Percentiles rank a stretch among this genome's conserved stretches.
phyloP scores from a whole-genome alignment of 2,113 vertebrate genomes.

The Dasyprocta punctata region DNA sequence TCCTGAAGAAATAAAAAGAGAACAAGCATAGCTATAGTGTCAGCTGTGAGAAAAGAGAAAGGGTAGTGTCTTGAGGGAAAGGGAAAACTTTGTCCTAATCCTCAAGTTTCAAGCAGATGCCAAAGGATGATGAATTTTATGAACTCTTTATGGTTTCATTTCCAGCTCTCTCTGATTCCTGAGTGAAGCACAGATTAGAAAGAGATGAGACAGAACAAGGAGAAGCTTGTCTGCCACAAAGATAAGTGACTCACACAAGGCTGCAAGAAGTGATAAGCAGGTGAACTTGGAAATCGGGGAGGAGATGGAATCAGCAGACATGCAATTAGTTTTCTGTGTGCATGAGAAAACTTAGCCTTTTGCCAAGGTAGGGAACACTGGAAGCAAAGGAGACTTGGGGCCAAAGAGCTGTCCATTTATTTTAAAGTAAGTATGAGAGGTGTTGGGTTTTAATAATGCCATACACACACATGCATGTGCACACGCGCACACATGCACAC shows the following conservation, averaged over 20 bases:
- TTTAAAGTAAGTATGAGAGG: background rate
- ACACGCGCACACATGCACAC: no score
- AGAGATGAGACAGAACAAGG: background rate
- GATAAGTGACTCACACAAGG: background rate
- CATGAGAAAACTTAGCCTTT: rapidly evolving
- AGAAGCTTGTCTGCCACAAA: background rate
- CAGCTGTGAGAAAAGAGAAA: background rate
- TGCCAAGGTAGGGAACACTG: background rate
- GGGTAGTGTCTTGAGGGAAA: background rate
- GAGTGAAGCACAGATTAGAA: background rate
- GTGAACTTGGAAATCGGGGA: no score
- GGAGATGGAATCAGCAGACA: background rate
- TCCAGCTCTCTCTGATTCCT: background rate
- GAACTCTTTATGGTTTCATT: background rate
- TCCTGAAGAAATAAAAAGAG: background rate
- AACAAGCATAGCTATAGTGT: rapidly evolving
- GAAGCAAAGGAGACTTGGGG: background rate
- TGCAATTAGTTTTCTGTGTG: background rate
- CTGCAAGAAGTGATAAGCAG: background rate
- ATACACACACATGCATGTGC: no score
- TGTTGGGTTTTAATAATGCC: background rate
- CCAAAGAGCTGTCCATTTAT: background rate
- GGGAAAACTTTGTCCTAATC: background rate
- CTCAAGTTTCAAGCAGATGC: background rate
- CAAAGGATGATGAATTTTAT: background rate